phyloP scores from a whole-genome alignment of 1,140 invertebrate genomes.

The Drosophila prosaltans region DNA sequence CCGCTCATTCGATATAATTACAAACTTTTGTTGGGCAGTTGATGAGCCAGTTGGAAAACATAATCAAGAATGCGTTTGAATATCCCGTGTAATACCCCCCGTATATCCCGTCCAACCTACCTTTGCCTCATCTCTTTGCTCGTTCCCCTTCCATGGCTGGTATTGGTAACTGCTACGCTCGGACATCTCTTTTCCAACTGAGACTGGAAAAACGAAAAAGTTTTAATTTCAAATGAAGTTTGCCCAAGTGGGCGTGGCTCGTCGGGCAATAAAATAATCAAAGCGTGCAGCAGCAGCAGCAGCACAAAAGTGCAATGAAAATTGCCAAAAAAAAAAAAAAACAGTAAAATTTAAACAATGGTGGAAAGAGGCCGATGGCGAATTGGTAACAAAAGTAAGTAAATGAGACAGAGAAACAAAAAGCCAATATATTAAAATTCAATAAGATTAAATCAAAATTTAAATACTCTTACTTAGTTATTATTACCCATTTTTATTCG shows the following conservation, averaged over 20 bases:
- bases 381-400: slow-evolving; percentile 69
- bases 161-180: not conserved
- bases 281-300: slow-evolving; percentile 69
- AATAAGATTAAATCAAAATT: not conserved
- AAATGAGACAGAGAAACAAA: slow-evolving; percentile 22
- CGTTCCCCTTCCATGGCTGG: too few relatives aligned
- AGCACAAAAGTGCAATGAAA: slow-evolving; percentile 71
- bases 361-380: not conserved
- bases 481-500: too few relatives aligned
- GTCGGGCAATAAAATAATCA: slow-evolving; percentile 77
- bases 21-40: slow-evolving; percentile 76
- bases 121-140: not conserved
- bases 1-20: slow-evolving; percentile 75
- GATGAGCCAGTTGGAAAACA: slow-evolving; percentile 78
- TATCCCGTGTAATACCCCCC: not conserved
- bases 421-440: not conserved
- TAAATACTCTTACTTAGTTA: not conserved
- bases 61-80: slow-evolving; percentile 77
- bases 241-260: slow-evolving; percentile 30
- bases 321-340: slow-evolving; percentile 59
- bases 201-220: slow-evolving; percentile 46
- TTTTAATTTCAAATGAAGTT: slow-evolving; percentile 80
- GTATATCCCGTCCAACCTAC: too few relatives aligned
- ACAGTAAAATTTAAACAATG: too few relatives aligned
- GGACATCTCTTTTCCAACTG: slow-evolving; percentile 13